These are phyloP conservation scores for Drosophila obscura DNA, from an alignment of 1,140 invertebrate genomes.

Conservation along the genomic window DNA sequence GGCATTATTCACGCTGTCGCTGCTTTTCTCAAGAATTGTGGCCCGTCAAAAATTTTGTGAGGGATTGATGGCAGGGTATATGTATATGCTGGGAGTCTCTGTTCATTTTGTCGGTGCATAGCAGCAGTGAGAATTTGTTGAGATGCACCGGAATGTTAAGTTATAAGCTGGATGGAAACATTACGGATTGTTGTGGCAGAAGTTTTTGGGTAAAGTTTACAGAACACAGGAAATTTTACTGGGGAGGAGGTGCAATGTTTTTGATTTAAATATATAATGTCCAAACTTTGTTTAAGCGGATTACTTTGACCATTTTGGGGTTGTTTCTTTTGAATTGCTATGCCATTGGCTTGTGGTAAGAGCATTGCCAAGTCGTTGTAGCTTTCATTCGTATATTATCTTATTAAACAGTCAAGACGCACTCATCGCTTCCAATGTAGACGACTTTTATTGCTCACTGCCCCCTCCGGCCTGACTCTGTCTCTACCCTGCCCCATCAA, in stretches of 20 bases:
- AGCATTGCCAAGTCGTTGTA: constrained; percentile 1
- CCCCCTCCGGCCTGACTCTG: not conserved
- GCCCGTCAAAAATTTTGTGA: constrained; percentile 2
- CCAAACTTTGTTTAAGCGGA: too few relatives aligned
- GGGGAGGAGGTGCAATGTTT: too few relatives aligned
- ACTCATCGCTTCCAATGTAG: constrained; percentile 62
- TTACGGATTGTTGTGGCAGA: too few relatives aligned
- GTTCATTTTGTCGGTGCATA: constrained; percentile 3
- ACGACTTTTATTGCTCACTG: constrained; percentile 61
- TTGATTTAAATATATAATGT: too few relatives aligned
- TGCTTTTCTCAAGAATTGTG: constrained; percentile 56
- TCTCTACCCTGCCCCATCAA: constrained; percentile 8
- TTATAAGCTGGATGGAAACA: too few relatives aligned
- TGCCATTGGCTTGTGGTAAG: not conserved
- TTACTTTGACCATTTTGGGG: too few relatives aligned
- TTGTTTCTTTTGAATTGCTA: too few relatives aligned
- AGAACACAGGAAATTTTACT: too few relatives aligned
- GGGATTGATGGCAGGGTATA: not conserved
- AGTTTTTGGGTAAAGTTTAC: too few relatives aligned
- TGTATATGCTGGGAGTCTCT: not conserved
- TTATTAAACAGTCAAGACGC: constrained; percentile 55
- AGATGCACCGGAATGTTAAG: too few relatives aligned
- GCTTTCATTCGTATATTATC: not conserved
- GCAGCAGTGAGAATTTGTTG: too few relatives aligned
- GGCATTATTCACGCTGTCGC: constrained; percentile 67